These are phyloP conservation scores for Macroglossus sobrinus DNA, from an alignment of 2,113 vertebrate genomes.

Conservation along the genomic window DNA sequence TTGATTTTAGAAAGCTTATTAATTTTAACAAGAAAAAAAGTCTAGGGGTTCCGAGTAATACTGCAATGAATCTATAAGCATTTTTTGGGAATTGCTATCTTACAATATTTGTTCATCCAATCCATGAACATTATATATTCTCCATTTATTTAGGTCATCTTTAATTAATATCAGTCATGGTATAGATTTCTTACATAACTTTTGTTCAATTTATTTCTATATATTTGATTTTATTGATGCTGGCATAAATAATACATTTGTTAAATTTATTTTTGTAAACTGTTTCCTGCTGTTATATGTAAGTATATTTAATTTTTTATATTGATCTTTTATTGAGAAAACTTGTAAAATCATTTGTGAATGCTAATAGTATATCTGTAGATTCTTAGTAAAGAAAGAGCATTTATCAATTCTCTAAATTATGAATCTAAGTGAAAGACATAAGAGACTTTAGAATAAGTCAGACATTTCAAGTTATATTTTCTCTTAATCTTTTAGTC, in stretches of 20 bases:
- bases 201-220: not conserved
- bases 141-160: not conserved
- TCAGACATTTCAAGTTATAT: not conserved
- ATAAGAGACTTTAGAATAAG: not conserved
- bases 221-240: not conserved
- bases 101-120: not conserved
- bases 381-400: not conserved
- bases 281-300: not conserved
- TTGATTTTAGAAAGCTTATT: not conserved
- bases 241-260: not conserved
- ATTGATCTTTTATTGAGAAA: not conserved
- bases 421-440: not conserved
- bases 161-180: not conserved
- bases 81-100: not conserved
- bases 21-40: not conserved
- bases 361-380: not conserved
- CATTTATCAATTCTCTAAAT: not conserved
- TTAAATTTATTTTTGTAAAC: slow-evolving; percentile 5
- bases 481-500: not conserved
- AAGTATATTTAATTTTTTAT: not conserved
- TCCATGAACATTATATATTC: not conserved
- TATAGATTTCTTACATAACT: not conserved
- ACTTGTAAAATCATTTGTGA: not conserved
- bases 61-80: not conserved
- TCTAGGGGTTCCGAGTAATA: not conserved